Conservation (phyloP, 2,888 invertebrate species). For the Neocrepidodera transversa region DNA sequence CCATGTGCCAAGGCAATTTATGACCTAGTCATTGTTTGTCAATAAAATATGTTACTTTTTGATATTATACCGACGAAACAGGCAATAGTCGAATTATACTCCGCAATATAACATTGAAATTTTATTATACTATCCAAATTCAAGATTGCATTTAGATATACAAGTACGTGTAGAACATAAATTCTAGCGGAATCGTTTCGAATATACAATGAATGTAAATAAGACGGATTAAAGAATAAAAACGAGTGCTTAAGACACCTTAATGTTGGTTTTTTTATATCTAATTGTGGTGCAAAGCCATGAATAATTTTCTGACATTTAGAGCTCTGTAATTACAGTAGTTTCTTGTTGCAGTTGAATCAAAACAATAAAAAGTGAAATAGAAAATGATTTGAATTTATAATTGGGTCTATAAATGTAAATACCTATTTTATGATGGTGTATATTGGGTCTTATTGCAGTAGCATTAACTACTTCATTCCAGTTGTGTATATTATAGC, state of each 20-base stretch:
- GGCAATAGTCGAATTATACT: slow-evolving; percentile 40
- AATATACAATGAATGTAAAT: slow-evolving; percentile 21
- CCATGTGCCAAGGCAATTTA: slow-evolving; percentile 40
- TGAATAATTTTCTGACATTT: slow-evolving; percentile 3
- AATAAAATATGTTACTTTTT: slow-evolving; percentile 38
- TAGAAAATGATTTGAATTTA: slow-evolving; percentile 16
- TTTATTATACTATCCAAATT: slow-evolving; percentile 21
- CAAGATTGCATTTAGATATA: slow-evolving; percentile 29
- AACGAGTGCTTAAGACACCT: slow-evolving; percentile 19
- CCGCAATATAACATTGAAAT: slow-evolving; percentile 28
- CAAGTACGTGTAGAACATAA: slow-evolving; percentile 29
- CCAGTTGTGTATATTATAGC: no score
- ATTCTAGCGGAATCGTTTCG: slow-evolving; percentile 18
- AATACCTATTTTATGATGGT: no score
- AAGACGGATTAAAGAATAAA: slow-evolving; percentile 5
- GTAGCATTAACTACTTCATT: no score
- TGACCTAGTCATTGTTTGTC: slow-evolving; percentile 35
- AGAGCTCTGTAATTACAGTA: not conserved
- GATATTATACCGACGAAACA: slow-evolving; percentile 37
- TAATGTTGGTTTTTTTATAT: not conserved
- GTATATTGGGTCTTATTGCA: no score
- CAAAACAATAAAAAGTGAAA: slow-evolving; percentile 12
- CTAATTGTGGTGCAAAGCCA: not conserved
- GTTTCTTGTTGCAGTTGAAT: slow-evolving; percentile 7
- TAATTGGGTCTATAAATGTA: not conserved